Conservation (phyloP, 2,113 vertebrate species). For the Oxyura jamaicensis region DNA sequence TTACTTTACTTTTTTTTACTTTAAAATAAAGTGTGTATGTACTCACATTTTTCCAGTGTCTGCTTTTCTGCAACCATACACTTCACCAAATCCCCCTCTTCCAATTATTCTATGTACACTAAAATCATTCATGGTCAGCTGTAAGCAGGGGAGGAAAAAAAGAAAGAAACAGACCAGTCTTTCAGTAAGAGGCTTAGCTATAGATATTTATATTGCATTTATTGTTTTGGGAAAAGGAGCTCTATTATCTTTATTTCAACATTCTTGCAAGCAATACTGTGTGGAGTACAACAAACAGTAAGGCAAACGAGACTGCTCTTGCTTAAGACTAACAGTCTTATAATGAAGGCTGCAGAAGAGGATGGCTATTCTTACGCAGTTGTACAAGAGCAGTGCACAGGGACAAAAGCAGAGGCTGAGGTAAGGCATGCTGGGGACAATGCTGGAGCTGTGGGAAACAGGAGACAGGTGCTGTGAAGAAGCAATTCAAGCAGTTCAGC, state of each 20-base stretch:
- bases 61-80: slow-evolving; percentile 97
- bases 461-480: neutral
- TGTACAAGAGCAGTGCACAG: neutral
- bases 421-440: neutral
- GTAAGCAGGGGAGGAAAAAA: neutral
- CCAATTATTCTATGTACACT: slow-evolving; percentile 98
- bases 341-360: neutral
- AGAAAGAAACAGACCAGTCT: neutral
- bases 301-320: accelerated
- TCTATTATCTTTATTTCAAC: neutral
- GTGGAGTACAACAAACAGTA: neutral
- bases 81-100: slow-evolving; percentile 95
- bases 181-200: neutral
- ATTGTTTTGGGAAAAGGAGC: neutral
- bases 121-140: slow-evolving; percentile 99
- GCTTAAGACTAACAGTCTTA: neutral
- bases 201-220: neutral
- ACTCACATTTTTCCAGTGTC: slow-evolving; percentile 99
- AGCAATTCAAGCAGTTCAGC: neutral
- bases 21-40: neutral
- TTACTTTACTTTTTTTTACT: too few species aligned
- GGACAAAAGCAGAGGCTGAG: neutral
- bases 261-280: neutral
- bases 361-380: neutral
- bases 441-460: accelerated